A percentile compares a stretch with the other conserved stretches of the same genome.
phyloP scores from a whole-genome alignment of 2,888 invertebrate genomes.

The Ophion obscuratus region DNA sequence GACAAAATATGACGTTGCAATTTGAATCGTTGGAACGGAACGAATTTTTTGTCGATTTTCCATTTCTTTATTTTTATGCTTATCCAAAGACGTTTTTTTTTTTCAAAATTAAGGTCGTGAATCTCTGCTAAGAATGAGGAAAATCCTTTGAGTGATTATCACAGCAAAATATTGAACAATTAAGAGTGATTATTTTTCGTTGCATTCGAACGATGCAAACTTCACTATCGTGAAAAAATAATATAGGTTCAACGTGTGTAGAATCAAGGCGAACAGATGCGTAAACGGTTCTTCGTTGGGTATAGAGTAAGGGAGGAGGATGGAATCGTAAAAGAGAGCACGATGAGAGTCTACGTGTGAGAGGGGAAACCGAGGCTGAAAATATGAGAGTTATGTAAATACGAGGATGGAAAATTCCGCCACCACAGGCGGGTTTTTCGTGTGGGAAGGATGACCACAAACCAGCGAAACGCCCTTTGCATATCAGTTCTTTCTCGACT shows the following conservation, averaged over 20 bases:
- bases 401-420: slow-evolving; percentile 34
- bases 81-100: no score
- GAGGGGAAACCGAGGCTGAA: slow-evolving; percentile 32
- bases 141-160: no score
- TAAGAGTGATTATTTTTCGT: no score
- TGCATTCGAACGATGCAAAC: no score
- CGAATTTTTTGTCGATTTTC: no score
- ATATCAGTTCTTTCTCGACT: slow-evolving; percentile 22
- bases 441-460: slow-evolving; percentile 40
- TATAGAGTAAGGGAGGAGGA: background rate
- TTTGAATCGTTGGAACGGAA: no score
- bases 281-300: background rate
- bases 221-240: background rate
- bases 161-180: no score
- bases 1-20: no score
- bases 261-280: slow-evolving; percentile 20
- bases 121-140: no score
- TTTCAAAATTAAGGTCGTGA: no score
- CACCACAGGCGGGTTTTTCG: slow-evolving; percentile 40
- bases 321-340: slow-evolving; percentile 3
- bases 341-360: background rate
- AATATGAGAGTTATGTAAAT: slow-evolving; percentile 31
- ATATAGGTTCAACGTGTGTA: slow-evolving; percentile 25
- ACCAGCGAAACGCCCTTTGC: slow-evolving; percentile 14
- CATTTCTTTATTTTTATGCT: no score